phyloP scores from a whole-genome alignment of 2,888 invertebrate species.

The Balanococcus diminutus region DNA sequence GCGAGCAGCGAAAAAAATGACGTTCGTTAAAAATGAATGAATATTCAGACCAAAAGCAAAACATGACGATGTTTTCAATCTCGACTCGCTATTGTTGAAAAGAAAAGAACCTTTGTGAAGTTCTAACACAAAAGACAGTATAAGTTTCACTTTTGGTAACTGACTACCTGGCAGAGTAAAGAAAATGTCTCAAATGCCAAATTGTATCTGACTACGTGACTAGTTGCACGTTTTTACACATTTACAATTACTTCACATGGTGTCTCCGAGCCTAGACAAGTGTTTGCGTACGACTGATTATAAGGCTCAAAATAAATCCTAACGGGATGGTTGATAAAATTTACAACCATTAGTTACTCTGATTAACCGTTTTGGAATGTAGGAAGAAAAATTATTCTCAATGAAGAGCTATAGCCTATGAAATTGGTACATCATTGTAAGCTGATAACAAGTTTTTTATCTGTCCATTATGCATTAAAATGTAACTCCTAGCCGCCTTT shows the following conservation, averaged over 20 bases:
- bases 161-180: neutral
- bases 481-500: neutral
- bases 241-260: neutral
- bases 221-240: neutral
- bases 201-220: conserved; percentile 9
- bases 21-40: neutral
- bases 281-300: neutral
- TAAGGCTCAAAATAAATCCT: neutral
- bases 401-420: neutral
- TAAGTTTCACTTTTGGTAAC: too few relatives aligned
- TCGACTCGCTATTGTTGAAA: neutral
- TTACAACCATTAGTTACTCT: neutral
- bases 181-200: neutral
- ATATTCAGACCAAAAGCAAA: neutral
- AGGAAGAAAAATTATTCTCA: neutral
- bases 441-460: neutral
- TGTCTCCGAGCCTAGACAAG: neutral
- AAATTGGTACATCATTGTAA: neutral
- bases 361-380: neutral
- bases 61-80: neutral
- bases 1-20: neutral
- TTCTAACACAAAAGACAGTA: neutral
- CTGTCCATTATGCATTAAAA: neutral
- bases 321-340: neutral
- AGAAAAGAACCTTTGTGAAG: too few relatives aligned